Evolutionary conservation across 2,797 vertebrate genomes (phyloP), one percentile per base, ranked within the genome.

Genomic region (Pyrocephalus nanus): DNA sequence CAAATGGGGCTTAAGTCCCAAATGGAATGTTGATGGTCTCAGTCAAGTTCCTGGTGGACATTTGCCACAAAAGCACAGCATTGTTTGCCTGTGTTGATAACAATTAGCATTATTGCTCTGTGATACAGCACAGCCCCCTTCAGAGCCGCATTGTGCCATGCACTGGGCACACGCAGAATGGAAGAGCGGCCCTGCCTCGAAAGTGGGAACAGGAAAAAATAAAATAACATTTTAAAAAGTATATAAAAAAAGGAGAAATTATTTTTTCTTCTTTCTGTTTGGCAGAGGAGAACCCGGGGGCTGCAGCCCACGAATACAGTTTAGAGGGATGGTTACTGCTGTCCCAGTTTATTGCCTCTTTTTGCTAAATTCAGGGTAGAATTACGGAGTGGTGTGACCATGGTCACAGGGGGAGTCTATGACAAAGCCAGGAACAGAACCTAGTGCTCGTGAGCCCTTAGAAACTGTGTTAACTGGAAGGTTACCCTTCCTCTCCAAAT

Each of bases 1-100:
- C 96, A 95, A 95, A 96, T 88, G 77, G 90, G 93, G 85, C 91
- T 96, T 94, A 92, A 95, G 83, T 96, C 96, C 88, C 94, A 86
- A 82, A 88, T 93, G 95, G 85, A 95, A 92, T 86, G 94, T 88
- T 92, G 95, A 94, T 88, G 91, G 91, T 93, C 94, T 93, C 94
- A 94, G 96, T 94, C 94, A 96, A 96, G 91, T 77, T 95, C 94
- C 93, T 95, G 20, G 86, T 88, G 92, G 94, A 95, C 91, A 88
- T 94, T 88, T 96, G 93, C 77, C 96, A 96, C 95, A 96, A 95
- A 96, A 95, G 92, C 94, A 70, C 93, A 81, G 91, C 86, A 43
- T 17, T 90, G 77, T 86, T 92, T 64, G 88, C 86, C 86, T 87
- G 92, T 90, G 60, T 60, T 86, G 90, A 78, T 96, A 95, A 94